Base-by-base conservation (phyloP, 2,888 invertebrate genomes). In the Xanthostigma xanthostigma region DNA sequence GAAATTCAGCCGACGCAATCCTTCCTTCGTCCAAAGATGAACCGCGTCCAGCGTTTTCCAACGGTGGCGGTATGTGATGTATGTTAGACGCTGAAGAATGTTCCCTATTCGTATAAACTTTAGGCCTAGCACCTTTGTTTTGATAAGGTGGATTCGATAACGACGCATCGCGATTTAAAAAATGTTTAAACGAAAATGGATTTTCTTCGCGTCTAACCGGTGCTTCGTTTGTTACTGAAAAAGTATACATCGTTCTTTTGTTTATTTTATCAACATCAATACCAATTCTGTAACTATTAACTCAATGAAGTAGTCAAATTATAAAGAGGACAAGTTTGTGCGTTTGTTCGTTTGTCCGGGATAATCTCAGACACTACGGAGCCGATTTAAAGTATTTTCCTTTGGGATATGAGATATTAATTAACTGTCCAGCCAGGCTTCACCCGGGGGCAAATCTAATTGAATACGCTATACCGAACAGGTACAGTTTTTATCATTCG, bases 131-230 rank as follows among this genome's bases (percentile, higher is more conserved):
- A 39, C 88, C 88, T 50, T 82, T 80, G 58, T 71, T 75, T 59
- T 78, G 76, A 61, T 79, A 80, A 53, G 75, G 78, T 27, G 17
- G 33, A 27, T 37, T 43, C 2, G 36, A 33, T 12, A 12, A 33
- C 13, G 41, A 46, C 53, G 71, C 69, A 58, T 82, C 81, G 57
- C 81, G 76, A 61, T 81, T 81, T 56, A 89, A 66, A 63, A 90
- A 90, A 63, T 88, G 88, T 62, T 88, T 84, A 59, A 90, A 87
- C 48, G 89, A 89, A 66, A 89, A 86, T 3, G 85, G 81, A 66
- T 84, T 84, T 56, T 84, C 84, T 60, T 84, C 84, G 39, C 64
- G 56, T 55, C 57, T 62, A 27, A 27, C 27, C 34, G 60, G 57
- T 14, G 54, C 50, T 40, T 62, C 61, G 41, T 38, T 36, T 33